Evolutionary conservation across 2,797 vertebrate genomes (phyloP), one percentile per base, ranked within the genome.

Genomic region (Remorina albescens): DNA sequence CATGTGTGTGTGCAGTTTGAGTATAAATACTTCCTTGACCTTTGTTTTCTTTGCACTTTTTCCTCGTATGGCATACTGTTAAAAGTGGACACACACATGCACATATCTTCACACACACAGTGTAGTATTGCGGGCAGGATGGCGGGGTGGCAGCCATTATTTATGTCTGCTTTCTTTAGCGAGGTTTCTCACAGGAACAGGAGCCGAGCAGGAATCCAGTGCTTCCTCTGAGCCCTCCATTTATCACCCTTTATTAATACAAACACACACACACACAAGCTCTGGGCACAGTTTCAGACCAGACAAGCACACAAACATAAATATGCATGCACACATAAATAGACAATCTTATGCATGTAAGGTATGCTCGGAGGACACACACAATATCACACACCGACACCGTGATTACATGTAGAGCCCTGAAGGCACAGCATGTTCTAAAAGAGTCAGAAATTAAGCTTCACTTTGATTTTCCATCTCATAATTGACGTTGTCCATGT

Each of bases 101-200:
- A 83, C 47, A 61, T 34, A 64, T 60, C 36, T 61, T 34, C 30
- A 70, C 65, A 73, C 57, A 76, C 81, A 50, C 49, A 56, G 71
- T 60, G 69, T 41, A 58, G 62, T 50, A 26, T 71, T 72, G 71
- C 51, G 51, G 76, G 73, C 88, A 86, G 81, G 81, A 84, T 84
- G 83, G 84, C 51, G 70, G 11, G 12, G 69, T 73, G 88, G 86
- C 92, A 88, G 85, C 63, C 70, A 21, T 93, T 93, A 94, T 94
- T 93, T 93, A 93, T 91, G 91, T 87, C 80, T 92, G 87, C 91
- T 92, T 90, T 92, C 88, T 88, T 93, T 93, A 90, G 88, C 66
- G 46, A 85, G 84, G 83, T 93, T 93, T 94, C 93, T 94, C 93
- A 93, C 93, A 92, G 91, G 85, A 94, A 93, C 88, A 76, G 92